Evolutionary conservation across 2,888 invertebrate species (phyloP).

Genomic region (Coleophora flavipennella): DNA sequence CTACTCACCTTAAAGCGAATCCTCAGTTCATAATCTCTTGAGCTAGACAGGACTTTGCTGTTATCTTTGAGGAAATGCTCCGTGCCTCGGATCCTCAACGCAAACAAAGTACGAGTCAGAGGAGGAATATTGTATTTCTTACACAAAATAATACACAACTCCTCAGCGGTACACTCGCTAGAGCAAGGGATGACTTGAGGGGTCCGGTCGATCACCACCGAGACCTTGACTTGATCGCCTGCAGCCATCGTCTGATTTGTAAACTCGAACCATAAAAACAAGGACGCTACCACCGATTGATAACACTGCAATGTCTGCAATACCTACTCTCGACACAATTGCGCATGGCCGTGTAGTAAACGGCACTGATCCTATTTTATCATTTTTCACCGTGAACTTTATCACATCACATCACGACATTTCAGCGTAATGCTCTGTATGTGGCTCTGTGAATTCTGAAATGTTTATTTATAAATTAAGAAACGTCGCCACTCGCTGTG

Average conservation of each 20-base stretch:
- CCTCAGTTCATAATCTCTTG: conserved; percentile 80
- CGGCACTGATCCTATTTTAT: background rate
- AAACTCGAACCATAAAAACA: conserved; percentile 50
- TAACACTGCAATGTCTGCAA: background rate
- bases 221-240: conserved; percentile 54
- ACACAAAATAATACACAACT: conserved; percentile 80
- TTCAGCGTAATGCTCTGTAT: no score
- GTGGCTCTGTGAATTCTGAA: no score
- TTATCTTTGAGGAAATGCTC: conserved; percentile 81
- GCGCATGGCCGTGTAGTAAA: no score
- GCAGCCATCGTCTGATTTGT: conserved; percentile 51
- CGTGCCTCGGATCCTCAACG: conserved; percentile 76
- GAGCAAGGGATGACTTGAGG: conserved; percentile 57
- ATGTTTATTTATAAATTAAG: conserved; percentile 31
- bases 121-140: conserved; percentile 82
- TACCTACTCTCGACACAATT: no score
- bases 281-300: conserved; percentile 33
- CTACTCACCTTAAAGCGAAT: conserved; percentile 82
- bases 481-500: background rate
- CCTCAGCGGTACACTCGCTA: conserved; percentile 73
- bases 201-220: conserved; percentile 50
- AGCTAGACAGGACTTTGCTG: conserved; percentile 48
- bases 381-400: no score
- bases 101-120: conserved; percentile 83
- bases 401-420: no score